Evolutionary conservation across 2,797 vertebrate species (phyloP), one percentile per base, ranked within the genome.

Genomic region (Takifugu ocellatus): DNA sequence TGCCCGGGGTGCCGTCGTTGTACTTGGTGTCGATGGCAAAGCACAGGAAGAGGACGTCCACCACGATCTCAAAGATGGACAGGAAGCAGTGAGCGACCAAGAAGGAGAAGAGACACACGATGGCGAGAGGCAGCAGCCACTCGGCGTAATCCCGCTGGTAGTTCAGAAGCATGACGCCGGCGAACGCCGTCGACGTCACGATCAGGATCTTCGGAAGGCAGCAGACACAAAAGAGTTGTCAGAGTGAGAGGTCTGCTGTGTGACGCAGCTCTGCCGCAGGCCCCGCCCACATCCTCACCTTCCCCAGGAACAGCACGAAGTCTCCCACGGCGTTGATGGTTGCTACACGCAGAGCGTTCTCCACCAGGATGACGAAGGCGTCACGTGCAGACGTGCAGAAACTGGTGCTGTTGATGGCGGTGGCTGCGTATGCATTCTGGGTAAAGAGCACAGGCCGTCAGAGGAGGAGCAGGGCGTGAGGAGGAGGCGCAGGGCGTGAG

Each of bases 11-110:
- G 77, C 97, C 97, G 57, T 98, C 96, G 55, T 99, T 98, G 87
- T 98, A 95, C 87, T 98, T 99, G 70, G 94, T 97, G 90, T 99
- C 96, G 33, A 99, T 90, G 84, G 97, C 96, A 70, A 99, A 99
- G 89, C 97, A 99, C 68, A 98, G 93, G 89, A 99, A 99, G 42
- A 99, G 92, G 56, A 98, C 97, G 73, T 98, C 96, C 88, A 99
- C 97, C 63, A 98, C 97, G 64, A 98, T 97, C 92, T 98, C 96
- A 36, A 96, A 98, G 88, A 98, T 92, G 77, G 96, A 98, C 86
- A 99, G 93, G 92, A 99, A 99, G 90, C 95, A 98, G 87, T 98
- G 97, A 56, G 96, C 95, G 75, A 96, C 95, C 84, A 98, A 90
- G 90, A 98, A 99, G 75, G 96, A 93, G 83, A 98, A 97, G 66